Base-by-base conservation (phyloP, 2,113 vertebrate species). In the Trematomus loennbergii region DNA sequence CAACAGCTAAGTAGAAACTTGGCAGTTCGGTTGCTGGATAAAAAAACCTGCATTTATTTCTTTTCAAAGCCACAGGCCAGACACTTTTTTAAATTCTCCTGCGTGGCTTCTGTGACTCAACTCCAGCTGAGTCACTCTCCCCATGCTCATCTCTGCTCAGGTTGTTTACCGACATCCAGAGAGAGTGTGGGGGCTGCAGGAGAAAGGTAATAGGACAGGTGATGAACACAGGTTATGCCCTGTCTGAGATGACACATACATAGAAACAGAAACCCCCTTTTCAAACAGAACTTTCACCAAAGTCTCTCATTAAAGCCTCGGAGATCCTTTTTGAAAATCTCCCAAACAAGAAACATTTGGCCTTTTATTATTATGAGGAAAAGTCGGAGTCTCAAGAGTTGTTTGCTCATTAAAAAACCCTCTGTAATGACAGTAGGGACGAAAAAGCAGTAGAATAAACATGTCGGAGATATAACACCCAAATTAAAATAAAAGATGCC, bases 401-500 rank as follows among this genome's bases (percentile, higher is more conserved):
- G 36, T 33, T 17, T 65, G 59, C 78, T 87, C 82, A 84, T 89
- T 86, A 83, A 79, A 81, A 40, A 40, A 40, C 0, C 1, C 1
- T 36, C 53, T 54, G 48, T 69, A 20, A 25, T 15, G 69, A 78
- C 49, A 15, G 20, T 2, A 16, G 1, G 45, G 60, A 50, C 57
- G 36, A 55, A 29, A 12, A 1, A 16, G 60, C 40, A 25, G 58
- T 16, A 22, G 12, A 16, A 18, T 9, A 60, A 85, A 75, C 22
- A 78, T 69, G 72, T 72, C 45, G 15, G 12, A 49, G 9, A 53
- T 69, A 70, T 66, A 40, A 48, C 10, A 17, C 9, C 11, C 29
- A 54, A 71, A 69, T 54, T 3, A 4, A 29, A 29, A 29, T 29
- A 29, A 29, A 29, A 4, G 29, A 29, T 29, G 3, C 29, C 29